Evolutionary conservation across 2,113 vertebrate genomes (phyloP), one percentile per base, ranked within the genome.

Genomic region (Vicugna pacos): DNA sequence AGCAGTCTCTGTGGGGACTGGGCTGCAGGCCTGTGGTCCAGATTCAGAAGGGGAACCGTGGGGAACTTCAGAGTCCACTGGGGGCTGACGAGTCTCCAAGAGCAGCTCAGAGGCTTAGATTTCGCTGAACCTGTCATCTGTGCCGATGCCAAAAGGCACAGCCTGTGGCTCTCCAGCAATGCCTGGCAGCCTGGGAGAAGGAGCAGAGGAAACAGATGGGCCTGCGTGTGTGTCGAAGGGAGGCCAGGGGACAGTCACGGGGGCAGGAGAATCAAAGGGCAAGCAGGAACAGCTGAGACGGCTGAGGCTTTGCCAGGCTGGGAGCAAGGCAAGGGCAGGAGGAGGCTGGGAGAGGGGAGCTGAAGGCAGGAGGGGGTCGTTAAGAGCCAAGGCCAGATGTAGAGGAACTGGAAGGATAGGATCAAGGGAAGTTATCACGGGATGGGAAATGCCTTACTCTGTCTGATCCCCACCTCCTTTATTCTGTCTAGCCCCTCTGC

Each of bases 201-300:
- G 26, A 35, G 19, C 58, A 11, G 79, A 88, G 56, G 69, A 95
- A 85, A 81, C 93, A 96, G 95, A 88, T 81, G 95, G 89, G 56
- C 72, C 81, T 82, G 88, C 0, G 3, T 73, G 84, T 0, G 1
- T 38, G 70, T 62, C 14, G 8, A 72, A 60, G 35, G 62, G 50
- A 62, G 32, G 30, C 48, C 46, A 73, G 50, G 65, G 58, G 89
- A 54, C 95, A 89, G 90, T 35, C 70, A 19, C 0, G 1, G 64
- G 70, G 42, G 60, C 65, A 84, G 50, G 42, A 64, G 52, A 89
- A 35, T 67, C 28, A 76, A 91, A 93, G 65, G n/a, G 48, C 54
- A 80, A 24, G 6, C 3, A 75, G 67, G 70, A 58, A 81, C 16
- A 60, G 30, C 48, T 6, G 56, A 89, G 69, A 64, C 0, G 38